Conservation (phyloP, 2,797 vertebrate species). For the Yasuhikotakia modesta region DNA sequence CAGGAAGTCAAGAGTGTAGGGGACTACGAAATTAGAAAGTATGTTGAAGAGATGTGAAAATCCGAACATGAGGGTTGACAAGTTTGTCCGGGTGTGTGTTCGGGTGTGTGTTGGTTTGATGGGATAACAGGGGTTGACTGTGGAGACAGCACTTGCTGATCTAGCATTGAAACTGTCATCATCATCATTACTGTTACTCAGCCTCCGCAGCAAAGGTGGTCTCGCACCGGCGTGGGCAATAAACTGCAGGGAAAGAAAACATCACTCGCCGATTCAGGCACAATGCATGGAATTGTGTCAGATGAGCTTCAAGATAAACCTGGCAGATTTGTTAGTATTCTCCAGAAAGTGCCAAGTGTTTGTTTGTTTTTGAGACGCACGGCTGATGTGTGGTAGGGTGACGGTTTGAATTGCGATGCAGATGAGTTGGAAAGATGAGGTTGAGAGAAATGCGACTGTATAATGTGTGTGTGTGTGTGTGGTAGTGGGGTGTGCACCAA, state of each 20-base stretch:
- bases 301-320: slow-evolving; percentile 15
- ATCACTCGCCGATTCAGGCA: slow-evolving; percentile 25
- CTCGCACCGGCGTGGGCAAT: slow-evolving; percentile 35
- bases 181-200: slow-evolving; percentile 31
- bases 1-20: slow-evolving; percentile 25
- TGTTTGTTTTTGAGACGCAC: slow-evolving; percentile 12
- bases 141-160: slow-evolving; percentile 47
- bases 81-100: slow-evolving; percentile 32
- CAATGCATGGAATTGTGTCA: slow-evolving; percentile 23
- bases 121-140: slow-evolving; percentile 29
- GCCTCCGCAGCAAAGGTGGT: slow-evolving; percentile 22
- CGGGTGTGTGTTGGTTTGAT: slow-evolving; percentile 8
- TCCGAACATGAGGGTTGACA: slow-evolving; percentile 8
- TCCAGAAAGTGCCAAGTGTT: slow-evolving; percentile 2
- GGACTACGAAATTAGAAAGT: slow-evolving; percentile 27
- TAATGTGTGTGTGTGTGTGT: slow-evolving; percentile 33
- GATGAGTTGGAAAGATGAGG: slow-evolving; percentile 4
- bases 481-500: neutral
- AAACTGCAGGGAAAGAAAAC: slow-evolving; percentile 23
- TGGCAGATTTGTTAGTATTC: slow-evolving; percentile 10
- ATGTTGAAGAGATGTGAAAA: slow-evolving; percentile 11
- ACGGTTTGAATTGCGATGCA: slow-evolving; percentile 12
- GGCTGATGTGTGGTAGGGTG: slow-evolving; percentile 5
- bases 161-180: slow-evolving; percentile 46
- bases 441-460: neutral